Evolutionary conservation across 1,140 invertebrate genomes (phyloP).

Genomic region (Oreohelix idahoensis): DNA sequence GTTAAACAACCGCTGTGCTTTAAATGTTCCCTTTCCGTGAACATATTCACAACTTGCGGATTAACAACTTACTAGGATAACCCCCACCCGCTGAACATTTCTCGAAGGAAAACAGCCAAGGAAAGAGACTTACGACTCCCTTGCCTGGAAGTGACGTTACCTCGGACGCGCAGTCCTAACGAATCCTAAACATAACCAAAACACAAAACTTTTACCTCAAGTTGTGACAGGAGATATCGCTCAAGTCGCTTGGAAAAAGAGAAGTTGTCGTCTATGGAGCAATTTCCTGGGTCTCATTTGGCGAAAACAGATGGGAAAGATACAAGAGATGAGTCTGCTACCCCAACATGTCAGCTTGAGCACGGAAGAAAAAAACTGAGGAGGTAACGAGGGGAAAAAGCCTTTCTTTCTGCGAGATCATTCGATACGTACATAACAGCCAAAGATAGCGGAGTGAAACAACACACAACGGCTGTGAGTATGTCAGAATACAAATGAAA

Average conservation of each 20-base stretch:
- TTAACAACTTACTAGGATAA: too few relatives aligned
- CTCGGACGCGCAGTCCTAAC: background rate
- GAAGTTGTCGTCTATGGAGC: background rate
- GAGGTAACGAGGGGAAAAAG: background rate
- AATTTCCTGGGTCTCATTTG: background rate
- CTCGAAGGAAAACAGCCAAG: background rate
- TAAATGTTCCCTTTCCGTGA: background rate
- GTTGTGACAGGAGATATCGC: background rate
- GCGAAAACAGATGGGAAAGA: slow-evolving; percentile 6
- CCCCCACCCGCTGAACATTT: too few relatives aligned
- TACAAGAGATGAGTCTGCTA: background rate
- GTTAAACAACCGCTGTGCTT: background rate
- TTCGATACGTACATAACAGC: background rate
- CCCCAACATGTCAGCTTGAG: background rate
- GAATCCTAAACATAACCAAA: slow-evolving; percentile 2
- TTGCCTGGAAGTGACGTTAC: background rate
- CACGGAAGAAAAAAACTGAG: background rate
- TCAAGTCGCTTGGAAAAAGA: background rate
- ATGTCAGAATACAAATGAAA: background rate
- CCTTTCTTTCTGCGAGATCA: background rate
- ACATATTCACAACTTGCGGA: background rate
- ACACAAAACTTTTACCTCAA: background rate
- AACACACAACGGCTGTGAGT: background rate
- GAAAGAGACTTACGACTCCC: background rate
- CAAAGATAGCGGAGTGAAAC: background rate